These are phyloP conservation scores for Halictus ligatus DNA, from an alignment of 2,888 invertebrate genomes.

Conservation along the genomic window DNA sequence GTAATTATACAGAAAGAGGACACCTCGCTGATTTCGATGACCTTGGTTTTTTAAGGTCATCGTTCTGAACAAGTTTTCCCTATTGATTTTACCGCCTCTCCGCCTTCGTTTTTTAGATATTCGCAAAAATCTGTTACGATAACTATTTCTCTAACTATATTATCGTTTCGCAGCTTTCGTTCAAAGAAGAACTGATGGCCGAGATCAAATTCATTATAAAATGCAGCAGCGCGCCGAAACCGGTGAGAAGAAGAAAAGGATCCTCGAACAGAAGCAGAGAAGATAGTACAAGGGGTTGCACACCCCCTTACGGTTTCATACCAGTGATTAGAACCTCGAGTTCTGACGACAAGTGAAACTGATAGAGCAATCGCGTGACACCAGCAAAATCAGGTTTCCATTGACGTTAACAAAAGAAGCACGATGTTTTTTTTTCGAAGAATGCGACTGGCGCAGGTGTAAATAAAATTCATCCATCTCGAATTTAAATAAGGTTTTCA, in stretches of 20 bases:
- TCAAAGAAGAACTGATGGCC: slow-evolving; percentile 88
- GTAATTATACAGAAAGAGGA: no score
- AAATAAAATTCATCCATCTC: slow-evolving; percentile 22
- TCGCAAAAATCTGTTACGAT: no score
- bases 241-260: slow-evolving; percentile 85
- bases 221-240: slow-evolving; percentile 90
- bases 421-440: not conserved
- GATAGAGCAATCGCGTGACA: not conserved
- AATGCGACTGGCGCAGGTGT: not conserved
- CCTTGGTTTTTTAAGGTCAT: no score
- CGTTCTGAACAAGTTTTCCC: no score
- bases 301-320: slow-evolving; percentile 77
- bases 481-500: not conserved
- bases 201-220: slow-evolving; percentile 90
- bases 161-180: slow-evolving; percentile 85
- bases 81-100: no score
- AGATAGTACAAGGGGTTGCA: slow-evolving; percentile 71
- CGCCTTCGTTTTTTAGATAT: no score
- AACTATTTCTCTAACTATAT: no score
- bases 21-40: no score
- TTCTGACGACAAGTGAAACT: slow-evolving; percentile 64
- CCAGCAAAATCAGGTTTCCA: not conserved
- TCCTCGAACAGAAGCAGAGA: slow-evolving; percentile 82
- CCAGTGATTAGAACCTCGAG: slow-evolving; percentile 75
- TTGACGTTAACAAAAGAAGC: not conserved